Evolutionary conservation across 2,797 vertebrate species (phyloP), one percentile per base, ranked within the genome.

Genomic region (Knipowitschia caucasica): DNA sequence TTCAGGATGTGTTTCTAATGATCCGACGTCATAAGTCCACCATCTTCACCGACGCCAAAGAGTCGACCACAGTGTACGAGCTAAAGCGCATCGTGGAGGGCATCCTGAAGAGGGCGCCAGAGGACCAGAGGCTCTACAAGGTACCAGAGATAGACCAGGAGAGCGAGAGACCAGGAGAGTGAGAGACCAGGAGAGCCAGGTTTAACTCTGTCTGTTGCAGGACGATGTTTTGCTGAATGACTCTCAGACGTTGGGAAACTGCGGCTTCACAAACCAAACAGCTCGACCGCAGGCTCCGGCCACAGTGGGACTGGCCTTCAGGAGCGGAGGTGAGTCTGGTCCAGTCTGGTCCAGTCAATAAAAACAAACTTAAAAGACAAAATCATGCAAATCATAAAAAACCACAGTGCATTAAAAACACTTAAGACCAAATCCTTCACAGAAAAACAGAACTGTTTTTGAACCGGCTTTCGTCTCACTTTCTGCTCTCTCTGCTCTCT

Each of bases 251-350:
- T 76, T 95, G 63, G 94, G 94, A 17, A 93, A 95, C 64, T 93
- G 90, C 50, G 94, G 94, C 67, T 95, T 95, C 84, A 95, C 93
- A 67, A 96, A 92, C 67, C 94, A 95, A 83, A 96, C 92, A 0
- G 94, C 94, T 33, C 86, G 93, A 76, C 93, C 94, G 27, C 94
- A 96, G 75, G 94, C 94, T 27, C 94, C 94, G 7, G 94, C 91
- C 54, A 96, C 93, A 34, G 88, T 95, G 43, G 93, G 93, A 62
- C 83, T 86, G 73, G 88, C 90, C 20, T 90, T 91, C 62, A 82
- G 89, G 50, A 17, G n/a, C 35, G 35, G 35, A 18, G 35, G 35
- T 38, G n/a, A 38, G 27, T 29, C n/a, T n/a, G n/a, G n/a, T n/a
- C n/a, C n/a, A n/a, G n/a, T n/a, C n/a, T n/a, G n/a, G n/a, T n/a